These are phyloP conservation scores for Zaprionus camerounensis DNA, from an alignment of 1,140 invertebrate genomes.

Conservation along the genomic window DNA sequence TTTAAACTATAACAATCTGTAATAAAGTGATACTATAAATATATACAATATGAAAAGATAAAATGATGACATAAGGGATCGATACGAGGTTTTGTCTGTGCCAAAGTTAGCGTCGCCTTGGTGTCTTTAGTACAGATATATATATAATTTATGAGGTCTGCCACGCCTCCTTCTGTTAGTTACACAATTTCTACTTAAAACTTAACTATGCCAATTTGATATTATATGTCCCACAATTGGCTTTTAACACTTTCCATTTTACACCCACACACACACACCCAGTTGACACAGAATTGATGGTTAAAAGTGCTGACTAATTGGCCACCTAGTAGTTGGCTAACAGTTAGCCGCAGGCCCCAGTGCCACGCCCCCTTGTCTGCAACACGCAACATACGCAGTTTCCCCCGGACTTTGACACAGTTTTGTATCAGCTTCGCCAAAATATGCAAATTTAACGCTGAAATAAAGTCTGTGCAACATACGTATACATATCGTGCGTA, in stretches of 20 bases:
- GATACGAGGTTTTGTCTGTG: too few species aligned
- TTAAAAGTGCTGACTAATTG: slow-evolving; percentile 12
- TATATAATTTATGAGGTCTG: too few species aligned
- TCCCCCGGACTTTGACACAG: neutral
- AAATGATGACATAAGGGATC: neutral
- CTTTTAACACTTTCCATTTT: slow-evolving; percentile 5
- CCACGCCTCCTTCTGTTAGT: too few species aligned
- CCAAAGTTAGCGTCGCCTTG: too few species aligned
- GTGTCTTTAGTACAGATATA: too few species aligned
- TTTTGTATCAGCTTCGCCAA: neutral
- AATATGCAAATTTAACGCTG: slow-evolving; percentile 38
- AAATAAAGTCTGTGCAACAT: slow-evolving; percentile 6
- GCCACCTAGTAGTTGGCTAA: neutral
- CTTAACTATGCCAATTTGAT: slow-evolving; percentile 29
- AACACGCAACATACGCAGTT: slow-evolving; percentile 8
- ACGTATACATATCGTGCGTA: slow-evolving; percentile 2
- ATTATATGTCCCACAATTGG: slow-evolving; percentile 28
- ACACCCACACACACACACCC: neutral
- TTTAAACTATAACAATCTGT: neutral
- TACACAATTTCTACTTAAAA: too few species aligned
- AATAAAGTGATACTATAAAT: neutral
- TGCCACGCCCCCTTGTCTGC: slow-evolving; percentile 25
- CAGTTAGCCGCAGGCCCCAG: neutral
- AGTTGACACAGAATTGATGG: slow-evolving; percentile 38
- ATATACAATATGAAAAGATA: neutral